Percentiles rank a stretch among this genome's conserved stretches.
Conservation (phyloP, 2,797 vertebrate species). For the Anabacerthia variegaticeps region DNA sequence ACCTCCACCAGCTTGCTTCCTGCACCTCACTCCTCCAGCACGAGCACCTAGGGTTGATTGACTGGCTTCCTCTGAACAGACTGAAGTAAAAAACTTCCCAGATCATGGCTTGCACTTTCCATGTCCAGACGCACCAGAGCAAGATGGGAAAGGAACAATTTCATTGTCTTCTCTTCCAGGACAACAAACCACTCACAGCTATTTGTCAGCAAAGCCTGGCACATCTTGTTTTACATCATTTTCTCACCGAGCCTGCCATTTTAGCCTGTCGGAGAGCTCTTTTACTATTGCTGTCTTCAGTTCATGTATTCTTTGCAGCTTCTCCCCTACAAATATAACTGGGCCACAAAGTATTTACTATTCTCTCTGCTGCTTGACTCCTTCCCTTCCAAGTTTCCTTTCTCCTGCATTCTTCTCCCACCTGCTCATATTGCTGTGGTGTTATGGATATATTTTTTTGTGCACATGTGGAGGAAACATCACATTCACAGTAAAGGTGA, state of each 20-base stretch:
- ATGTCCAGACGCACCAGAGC: background rate
- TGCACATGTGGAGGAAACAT: background rate
- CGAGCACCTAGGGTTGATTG: background rate
- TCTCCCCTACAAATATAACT: background rate
- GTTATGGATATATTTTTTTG: background rate
- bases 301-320: background rate
- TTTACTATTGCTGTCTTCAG: background rate
- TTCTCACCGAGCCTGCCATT: background rate
- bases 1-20: background rate
- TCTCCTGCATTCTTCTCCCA: background rate
- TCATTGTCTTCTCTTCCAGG: background rate
- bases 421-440: background rate
- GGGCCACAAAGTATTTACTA: background rate
- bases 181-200: background rate
- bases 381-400: background rate
- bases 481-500: background rate
- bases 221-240: background rate
- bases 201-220: background rate
- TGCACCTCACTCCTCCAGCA: background rate
- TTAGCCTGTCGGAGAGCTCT: background rate
- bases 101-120: background rate
- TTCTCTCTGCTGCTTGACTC: background rate
- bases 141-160: background rate
- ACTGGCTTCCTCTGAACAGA: background rate
- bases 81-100: background rate